Percentiles rank a stretch among this genome's conserved stretches.
These are phyloP conservation scores for Formica selysi DNA, from an alignment of 1,140 invertebrate species.

Conservation along the genomic window DNA sequence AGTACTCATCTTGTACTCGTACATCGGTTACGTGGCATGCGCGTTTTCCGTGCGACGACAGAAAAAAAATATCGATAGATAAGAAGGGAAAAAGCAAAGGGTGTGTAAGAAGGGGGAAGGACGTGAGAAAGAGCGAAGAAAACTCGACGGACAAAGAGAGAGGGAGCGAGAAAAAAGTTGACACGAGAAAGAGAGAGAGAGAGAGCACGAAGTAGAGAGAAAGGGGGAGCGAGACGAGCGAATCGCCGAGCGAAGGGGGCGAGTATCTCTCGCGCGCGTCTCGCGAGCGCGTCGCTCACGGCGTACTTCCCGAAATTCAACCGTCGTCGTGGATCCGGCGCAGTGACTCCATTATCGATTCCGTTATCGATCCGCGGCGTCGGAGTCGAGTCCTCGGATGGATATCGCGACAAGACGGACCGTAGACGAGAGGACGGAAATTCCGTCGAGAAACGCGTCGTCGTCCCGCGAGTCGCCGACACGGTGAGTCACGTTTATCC, in stretches of 20 bases:
- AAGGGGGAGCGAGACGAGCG: neutral
- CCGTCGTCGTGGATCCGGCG: neutral
- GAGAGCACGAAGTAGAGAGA: neutral
- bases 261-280: neutral
- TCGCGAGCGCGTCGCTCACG: neutral
- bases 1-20: slow-evolving; percentile 46
- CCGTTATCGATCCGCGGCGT: neutral
- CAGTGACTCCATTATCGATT: neutral
- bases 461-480: too few relatives aligned
- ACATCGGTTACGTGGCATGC: slow-evolving; percentile 64
- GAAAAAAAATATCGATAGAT: neutral
- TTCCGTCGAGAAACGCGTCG: neutral
- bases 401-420: too few relatives aligned
- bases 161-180: neutral
- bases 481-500: slow-evolving; percentile 19
- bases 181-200: slow-evolving; percentile 5
- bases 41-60: slow-evolving; percentile 22
- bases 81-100: neutral
- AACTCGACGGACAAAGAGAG: neutral
- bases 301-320: neutral
- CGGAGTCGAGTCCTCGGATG: too few relatives aligned
- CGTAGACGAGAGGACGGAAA: too few relatives aligned
- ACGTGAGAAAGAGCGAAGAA: neutral
- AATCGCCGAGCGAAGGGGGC: neutral
- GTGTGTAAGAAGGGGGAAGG: neutral